Evolutionary conservation across 2,797 vertebrate genomes (phyloP).

Genomic region (Gallinago solitaria): DNA sequence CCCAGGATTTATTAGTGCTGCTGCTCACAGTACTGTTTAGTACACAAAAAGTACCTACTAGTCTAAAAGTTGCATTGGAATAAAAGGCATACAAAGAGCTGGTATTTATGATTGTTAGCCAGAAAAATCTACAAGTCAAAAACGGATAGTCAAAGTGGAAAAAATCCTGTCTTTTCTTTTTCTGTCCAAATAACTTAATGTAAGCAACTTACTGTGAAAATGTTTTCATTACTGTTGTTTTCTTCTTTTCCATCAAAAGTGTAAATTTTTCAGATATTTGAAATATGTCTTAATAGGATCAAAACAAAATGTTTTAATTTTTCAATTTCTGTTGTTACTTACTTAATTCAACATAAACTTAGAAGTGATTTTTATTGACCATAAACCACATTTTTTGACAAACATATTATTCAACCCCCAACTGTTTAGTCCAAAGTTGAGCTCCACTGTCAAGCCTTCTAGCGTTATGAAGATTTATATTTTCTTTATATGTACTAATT

Average conservation of each 20-base stretch:
- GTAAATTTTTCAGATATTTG: background rate
- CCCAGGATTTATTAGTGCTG: background rate
- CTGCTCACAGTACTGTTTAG: background rate
- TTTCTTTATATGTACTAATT: background rate
- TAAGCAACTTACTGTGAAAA: background rate
- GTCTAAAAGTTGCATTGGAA: background rate
- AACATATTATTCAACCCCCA: background rate
- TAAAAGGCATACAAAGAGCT: background rate
- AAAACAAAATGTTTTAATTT: background rate
- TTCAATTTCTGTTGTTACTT: background rate
- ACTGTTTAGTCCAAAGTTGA: background rate
- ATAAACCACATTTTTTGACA: background rate
- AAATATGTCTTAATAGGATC: background rate
- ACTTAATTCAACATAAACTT: background rate
- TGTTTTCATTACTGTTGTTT: background rate
- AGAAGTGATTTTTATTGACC: background rate
- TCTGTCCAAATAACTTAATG: background rate
- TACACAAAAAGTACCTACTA: rapidly evolving
- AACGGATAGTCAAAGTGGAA: background rate
- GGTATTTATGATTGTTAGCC: background rate
- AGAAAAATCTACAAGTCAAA: background rate
- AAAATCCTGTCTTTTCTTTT: background rate
- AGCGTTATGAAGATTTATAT: background rate
- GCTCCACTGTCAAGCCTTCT: background rate
- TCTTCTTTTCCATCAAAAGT: background rate